Evolutionary conservation across 2,888 invertebrate species (phyloP).

Genomic region (Hanleya hanleyi): DNA sequence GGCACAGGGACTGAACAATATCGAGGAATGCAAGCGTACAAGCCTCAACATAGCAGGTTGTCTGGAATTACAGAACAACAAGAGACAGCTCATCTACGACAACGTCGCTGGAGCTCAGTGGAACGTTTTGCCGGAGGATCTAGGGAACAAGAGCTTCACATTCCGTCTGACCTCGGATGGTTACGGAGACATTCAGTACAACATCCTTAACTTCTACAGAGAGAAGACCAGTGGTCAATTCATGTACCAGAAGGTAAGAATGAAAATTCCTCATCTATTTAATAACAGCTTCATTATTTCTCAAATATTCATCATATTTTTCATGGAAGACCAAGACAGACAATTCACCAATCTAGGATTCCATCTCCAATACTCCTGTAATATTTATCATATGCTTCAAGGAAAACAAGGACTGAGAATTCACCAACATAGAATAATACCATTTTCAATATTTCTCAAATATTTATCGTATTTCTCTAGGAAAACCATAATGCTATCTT

Average conservation of each 20-base stretch:
- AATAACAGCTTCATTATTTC: no score
- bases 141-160: conserved; percentile 63
- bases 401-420: no score
- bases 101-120: conserved; percentile 49
- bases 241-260: conserved; percentile 50
- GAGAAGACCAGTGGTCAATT: conserved; percentile 43
- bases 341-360: no score
- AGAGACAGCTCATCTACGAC: conserved; percentile 60
- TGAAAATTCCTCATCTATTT: no score
- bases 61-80: conserved; percentile 52
- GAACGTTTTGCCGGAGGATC: conserved; percentile 50
- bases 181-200: conserved; percentile 72
- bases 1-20: conserved; percentile 67
- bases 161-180: conserved; percentile 72
- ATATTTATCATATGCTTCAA: no score
- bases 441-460: no score
- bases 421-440: no score
- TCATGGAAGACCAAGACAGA: no score
- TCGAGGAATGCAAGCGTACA: conserved; percentile 48
- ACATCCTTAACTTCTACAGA: conserved; percentile 69
- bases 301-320: no score
- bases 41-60: conserved; percentile 21
- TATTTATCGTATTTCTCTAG: no score
- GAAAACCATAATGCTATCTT: no score
- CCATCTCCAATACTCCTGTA: no score